Evolutionary conservation across 2,113 vertebrate genomes (phyloP).

Genomic region (Ceyx melanurus): DNA sequence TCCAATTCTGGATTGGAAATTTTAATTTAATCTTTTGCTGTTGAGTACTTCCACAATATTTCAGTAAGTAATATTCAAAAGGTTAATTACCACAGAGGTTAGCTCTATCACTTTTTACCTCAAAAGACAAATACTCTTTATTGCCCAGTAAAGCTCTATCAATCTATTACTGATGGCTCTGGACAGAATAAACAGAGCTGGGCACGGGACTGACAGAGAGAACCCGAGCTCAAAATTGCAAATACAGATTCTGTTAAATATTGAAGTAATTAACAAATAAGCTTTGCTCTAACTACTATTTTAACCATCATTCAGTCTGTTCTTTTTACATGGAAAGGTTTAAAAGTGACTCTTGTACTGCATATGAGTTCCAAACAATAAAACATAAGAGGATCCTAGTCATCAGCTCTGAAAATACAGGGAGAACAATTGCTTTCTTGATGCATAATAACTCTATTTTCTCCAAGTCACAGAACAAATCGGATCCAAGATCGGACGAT

Average conservation of each 20-base stretch:
- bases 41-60: background rate
- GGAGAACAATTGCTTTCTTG: conserved; percentile 10
- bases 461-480: conserved; percentile 28
- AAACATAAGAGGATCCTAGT: background rate
- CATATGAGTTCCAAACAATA: conserved; percentile 26
- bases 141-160: background rate
- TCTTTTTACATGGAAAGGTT: conserved; percentile 34
- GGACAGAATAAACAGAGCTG: background rate
- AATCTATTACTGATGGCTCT: background rate
- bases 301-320: conserved; percentile 18
- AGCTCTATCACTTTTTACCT: background rate
- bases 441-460: background rate
- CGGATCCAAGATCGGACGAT: background rate
- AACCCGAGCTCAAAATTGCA: background rate
- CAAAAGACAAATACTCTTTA: background rate
- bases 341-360: background rate
- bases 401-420: conserved; percentile 1
- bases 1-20: background rate
- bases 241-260: conserved; percentile 41
- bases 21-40: background rate
- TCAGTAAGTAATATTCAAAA: background rate
- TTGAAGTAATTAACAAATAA: conserved; percentile 51
- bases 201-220: background rate
- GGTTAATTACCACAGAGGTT: background rate
- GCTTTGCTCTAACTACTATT: conserved; percentile 12